These are phyloP conservation scores for Rutpela maculata DNA, from an alignment of 2,888 invertebrate species.

Conservation along the genomic window DNA sequence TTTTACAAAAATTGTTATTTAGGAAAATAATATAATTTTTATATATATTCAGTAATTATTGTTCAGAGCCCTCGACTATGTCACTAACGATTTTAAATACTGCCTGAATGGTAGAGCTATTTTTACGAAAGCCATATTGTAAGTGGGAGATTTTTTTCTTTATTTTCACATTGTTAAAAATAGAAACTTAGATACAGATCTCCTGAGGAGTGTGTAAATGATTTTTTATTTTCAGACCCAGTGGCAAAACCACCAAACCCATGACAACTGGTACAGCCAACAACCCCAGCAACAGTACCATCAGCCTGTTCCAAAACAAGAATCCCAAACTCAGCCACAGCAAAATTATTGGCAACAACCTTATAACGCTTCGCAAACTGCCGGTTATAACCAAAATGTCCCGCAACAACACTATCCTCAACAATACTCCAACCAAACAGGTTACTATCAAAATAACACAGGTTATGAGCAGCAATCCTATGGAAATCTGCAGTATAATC, in stretches of 20 bases:
- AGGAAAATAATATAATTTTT: no score
- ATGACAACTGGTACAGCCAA: conserved; percentile 73
- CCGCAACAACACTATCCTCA: conserved; percentile 48
- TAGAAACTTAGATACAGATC: no score
- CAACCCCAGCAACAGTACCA: conserved; percentile 64
- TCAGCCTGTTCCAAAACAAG: conserved; percentile 61
- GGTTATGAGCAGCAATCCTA: conserved; percentile 55
- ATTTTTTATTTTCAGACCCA: conserved; percentile 61
- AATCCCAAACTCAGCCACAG: conserved; percentile 61
- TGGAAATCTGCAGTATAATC: conserved; percentile 64
- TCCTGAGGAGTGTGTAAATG: background rate
- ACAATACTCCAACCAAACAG: conserved; percentile 44
- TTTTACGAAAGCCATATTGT: no score
- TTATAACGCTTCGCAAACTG: conserved; percentile 52
- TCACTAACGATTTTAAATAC: no score
- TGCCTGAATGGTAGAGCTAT: no score
- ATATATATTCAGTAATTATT: no score
- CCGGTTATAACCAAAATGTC: conserved; percentile 47
- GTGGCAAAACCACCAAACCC: conserved; percentile 67
- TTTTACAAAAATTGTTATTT: no score
- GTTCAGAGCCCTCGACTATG: no score
- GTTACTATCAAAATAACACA: conserved; percentile 45
- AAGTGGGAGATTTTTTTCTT: no score
- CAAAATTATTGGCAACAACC: conserved; percentile 60
- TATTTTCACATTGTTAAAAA: no score